These are phyloP conservation scores for Pagrus major DNA, from an alignment of 2,113 vertebrate species.

Conservation along the genomic window DNA sequence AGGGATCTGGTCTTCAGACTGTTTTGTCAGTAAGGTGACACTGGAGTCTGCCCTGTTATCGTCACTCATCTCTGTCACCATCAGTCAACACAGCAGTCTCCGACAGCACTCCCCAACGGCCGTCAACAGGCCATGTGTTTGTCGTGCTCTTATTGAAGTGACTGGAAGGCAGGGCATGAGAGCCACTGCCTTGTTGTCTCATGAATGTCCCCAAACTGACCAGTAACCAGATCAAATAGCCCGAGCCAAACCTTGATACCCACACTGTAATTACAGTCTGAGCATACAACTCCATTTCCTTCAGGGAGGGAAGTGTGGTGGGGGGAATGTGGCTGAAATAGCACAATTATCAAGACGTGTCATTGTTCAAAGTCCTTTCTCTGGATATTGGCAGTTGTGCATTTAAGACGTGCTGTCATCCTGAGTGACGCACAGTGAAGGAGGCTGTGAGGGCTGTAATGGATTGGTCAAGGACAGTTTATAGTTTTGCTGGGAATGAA, in stretches of 20 bases:
- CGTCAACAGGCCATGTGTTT: constrained; percentile 60
- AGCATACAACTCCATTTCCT: constrained; percentile 52
- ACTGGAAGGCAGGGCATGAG: constrained; percentile 40
- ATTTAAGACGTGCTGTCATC: constrained; percentile 25
- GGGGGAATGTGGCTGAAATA: constrained; percentile 33
- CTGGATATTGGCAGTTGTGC: not conserved
- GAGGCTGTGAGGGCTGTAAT: constrained; percentile 3
- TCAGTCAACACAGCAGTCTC: constrained; percentile 56
- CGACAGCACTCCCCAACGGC: constrained; percentile 10
- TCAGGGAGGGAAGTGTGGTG: constrained; percentile 21
- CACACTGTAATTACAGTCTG: constrained; percentile 59
- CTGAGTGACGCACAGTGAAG: not conserved
- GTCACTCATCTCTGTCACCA: constrained; percentile 60
- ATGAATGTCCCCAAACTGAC: constrained; percentile 61
- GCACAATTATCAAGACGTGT: constrained; percentile 42
- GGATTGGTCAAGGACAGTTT: constrained; percentile 39
- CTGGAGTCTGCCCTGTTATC: constrained; percentile 28
- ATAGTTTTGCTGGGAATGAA: constrained; percentile 1
- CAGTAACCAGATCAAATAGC: constrained; percentile 65
- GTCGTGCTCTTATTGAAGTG: constrained; percentile 64
- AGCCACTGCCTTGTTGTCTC: constrained; percentile 71
- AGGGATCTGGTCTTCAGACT: constrained; percentile 37
- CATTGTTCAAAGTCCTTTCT: constrained; percentile 42
- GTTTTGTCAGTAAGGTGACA: constrained; percentile 74
- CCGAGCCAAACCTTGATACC: constrained; percentile 49